These are phyloP conservation scores for Bostrychus sinensis DNA, from an alignment of 2,113 vertebrate genomes.

Conservation along the genomic window DNA sequence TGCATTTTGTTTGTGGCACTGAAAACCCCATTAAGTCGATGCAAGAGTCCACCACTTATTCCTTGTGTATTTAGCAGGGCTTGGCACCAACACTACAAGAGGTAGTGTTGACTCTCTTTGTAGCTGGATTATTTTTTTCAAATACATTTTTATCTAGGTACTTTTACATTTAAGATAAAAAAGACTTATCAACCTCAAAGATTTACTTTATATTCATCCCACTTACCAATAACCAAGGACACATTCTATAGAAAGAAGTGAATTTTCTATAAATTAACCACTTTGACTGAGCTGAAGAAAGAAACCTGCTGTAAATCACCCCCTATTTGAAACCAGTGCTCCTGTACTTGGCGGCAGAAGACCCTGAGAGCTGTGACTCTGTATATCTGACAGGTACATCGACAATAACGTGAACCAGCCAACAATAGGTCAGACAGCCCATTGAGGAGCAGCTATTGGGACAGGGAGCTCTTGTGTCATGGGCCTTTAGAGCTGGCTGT, in stretches of 20 bases:
- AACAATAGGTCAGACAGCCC: slow-evolving; percentile 71
- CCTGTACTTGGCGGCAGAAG: slow-evolving; percentile 41
- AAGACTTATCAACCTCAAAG: slow-evolving; percentile 24
- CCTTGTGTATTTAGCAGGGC: too few relatives aligned
- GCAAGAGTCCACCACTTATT: too few relatives aligned
- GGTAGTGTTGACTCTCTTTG: too few relatives aligned
- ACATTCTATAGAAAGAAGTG: slow-evolving; percentile 23
- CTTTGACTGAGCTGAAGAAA: slow-evolving; percentile 36
- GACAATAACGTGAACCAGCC: slow-evolving; percentile 54
- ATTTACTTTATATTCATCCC: slow-evolving; percentile 22
- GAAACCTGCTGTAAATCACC: slow-evolving; percentile 38
- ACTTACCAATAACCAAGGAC: slow-evolving; percentile 15
- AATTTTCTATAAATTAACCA: slow-evolving; percentile 39
- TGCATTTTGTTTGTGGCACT: too few relatives aligned
- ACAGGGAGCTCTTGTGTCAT: slow-evolving; percentile 47
- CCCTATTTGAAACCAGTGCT: slow-evolving; percentile 29
- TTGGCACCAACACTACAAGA: too few relatives aligned
- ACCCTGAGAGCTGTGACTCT: slow-evolving; percentile 55
- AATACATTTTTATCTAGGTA: too few relatives aligned
- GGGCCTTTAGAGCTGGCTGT: slow-evolving; percentile 56
- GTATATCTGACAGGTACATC: slow-evolving; percentile 70
- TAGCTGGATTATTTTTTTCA: too few relatives aligned
- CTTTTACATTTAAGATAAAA: too few relatives aligned
- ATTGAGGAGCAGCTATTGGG: slow-evolving; percentile 64
- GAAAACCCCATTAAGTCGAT: too few relatives aligned